Evolutionary conservation across 2,888 invertebrate genomes (phyloP), one percentile per base, ranked within the genome.

Genomic region (Epinotia ramella): DNA sequence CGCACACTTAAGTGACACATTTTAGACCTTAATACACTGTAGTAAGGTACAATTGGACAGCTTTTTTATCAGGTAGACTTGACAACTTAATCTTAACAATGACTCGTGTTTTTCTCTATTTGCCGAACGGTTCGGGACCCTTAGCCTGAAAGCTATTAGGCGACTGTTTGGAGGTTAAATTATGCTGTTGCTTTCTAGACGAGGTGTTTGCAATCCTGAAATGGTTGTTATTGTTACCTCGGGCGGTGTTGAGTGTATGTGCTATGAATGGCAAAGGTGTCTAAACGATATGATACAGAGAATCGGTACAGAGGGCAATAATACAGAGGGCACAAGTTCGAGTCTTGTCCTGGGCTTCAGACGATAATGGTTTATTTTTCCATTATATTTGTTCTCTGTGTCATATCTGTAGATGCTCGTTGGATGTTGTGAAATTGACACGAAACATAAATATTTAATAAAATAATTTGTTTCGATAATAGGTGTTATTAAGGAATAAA

Each of bases 11-110:
- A 9, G 33, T 53, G 4, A 49, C 6, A 4, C 11, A 66, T 33
- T 53, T 33, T 66, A 33, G n/a, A n/a, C 66, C n/a, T 53, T 66
- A 66, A 18, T n/a, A 33, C 66, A 11, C 12, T 53, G 53, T 18
- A 18, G 12, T 66, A 66, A 66, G 28, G 66, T 66, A 2, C 33
- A 33, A n/a, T 46, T 49, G 0, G 44, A 12, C 18, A 3, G 28
- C 12, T 53, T 11, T 18, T 0, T 13, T 53, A 40, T n/a, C n/a
- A 60, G 24, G 46, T 60, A 46, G 46, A 59, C 69, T n/a, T 69
- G 13, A 46, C 46, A 60, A 63, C 68, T 68, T 46, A 74, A 74
- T 74, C 64, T 74, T 13, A 13, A 57, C 56, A 69, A 46, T 74
- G 73, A 74, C 73, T 57, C 3, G 67, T 63, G 62, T 57, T 73